Percentiles rank a stretch among this genome's conserved stretches.
These are phyloP conservation scores for Epizoanthus scotinus DNA, from an alignment of 92 coral and sea anemone species.

Conservation along the genomic window DNA sequence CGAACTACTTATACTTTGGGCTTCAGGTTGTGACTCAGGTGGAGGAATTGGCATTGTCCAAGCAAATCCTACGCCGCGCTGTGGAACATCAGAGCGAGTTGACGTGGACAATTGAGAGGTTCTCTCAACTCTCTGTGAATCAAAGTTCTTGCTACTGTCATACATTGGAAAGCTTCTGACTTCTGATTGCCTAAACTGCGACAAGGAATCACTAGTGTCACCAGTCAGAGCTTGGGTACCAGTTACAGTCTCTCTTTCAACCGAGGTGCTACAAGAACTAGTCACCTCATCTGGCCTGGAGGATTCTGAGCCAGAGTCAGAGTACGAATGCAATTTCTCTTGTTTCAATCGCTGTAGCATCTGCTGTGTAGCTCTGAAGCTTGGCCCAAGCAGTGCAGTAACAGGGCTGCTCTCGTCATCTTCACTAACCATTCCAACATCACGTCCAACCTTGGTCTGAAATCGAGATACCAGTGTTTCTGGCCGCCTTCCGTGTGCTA, in stretches of 20 bases:
- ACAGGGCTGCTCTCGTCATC: conserved; percentile 90
- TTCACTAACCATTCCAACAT: conserved; percentile 62
- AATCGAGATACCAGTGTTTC: conserved; percentile 23
- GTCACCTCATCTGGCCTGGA: conserved; percentile 23
- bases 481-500: conserved; percentile 1
- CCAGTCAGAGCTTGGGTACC: conserved; percentile 8
- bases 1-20: too few species aligned
- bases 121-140: not conserved
- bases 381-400: conserved; percentile 93
- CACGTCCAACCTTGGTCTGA: conserved; percentile 31
- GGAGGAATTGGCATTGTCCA: conserved; percentile 42
- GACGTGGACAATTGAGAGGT: conserved; percentile 3
- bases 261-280: not conserved
- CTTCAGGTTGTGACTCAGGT: conserved; percentile 8
- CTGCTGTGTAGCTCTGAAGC: conserved; percentile 88
- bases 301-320: conserved; percentile 44
- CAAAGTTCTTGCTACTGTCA: conserved; percentile 2
- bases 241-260: not conserved
- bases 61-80: conserved; percentile 34
- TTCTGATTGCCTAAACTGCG: not conserved
- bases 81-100: conserved; percentile 17
- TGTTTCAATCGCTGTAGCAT: conserved; percentile 71
- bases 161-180: conserved; percentile 1
- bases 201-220: not conserved
- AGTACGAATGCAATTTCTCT: conserved; percentile 60